Base-by-base conservation (phyloP, 1,140 invertebrate species). In the Tetramorium parvispinum region DNA sequence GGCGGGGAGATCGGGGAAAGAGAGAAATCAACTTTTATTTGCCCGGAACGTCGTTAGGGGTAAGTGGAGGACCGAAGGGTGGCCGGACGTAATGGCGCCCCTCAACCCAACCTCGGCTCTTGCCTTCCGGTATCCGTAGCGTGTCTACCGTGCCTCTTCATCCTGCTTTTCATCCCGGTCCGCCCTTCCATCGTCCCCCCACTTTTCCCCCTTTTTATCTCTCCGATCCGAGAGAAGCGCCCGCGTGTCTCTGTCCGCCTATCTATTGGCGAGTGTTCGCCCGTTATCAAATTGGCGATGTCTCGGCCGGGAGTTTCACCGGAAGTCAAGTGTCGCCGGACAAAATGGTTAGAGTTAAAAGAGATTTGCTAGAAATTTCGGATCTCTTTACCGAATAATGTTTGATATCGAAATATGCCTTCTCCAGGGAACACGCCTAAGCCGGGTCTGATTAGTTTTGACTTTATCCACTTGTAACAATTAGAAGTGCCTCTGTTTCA, bases 11-110 rank as follows among this genome's bases (percentile, higher is more conserved):
- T 18, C 75, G 77, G 86, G 18, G 82, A 86, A 86, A 88, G 53
- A 82, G 85, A 90, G 83, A 92, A 93, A 94, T 93, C 90, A 92
- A 93, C 92, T 94, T 94, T 94, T 93, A 93, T 93, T 93, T 93
- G 91, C 91, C 92, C 92, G 89, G 76, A 93, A 93, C 90, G 91
- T 91, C 91, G 92, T 91, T 91, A 92, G 92, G 90, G 91, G 91
- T 91, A 89, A 92, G 90, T 85, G 93, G 93, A 93, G 92, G 91
- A 87, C 88, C 92, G 91, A 89, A 92, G 93, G 92, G 91, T 92
- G 92, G 89, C 92, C 87, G 91, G 92, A 94, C 92, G 90, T 93
- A 93, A 93, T 93, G 93, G 92, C 93, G 91, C 90, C 92, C 40
- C 91, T 90, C 91, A 90, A 78, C 87, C 89, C 87, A 91, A 88